Conservation (phyloP, 2,888 invertebrate genomes). For the Gasteruption jaculator region DNA sequence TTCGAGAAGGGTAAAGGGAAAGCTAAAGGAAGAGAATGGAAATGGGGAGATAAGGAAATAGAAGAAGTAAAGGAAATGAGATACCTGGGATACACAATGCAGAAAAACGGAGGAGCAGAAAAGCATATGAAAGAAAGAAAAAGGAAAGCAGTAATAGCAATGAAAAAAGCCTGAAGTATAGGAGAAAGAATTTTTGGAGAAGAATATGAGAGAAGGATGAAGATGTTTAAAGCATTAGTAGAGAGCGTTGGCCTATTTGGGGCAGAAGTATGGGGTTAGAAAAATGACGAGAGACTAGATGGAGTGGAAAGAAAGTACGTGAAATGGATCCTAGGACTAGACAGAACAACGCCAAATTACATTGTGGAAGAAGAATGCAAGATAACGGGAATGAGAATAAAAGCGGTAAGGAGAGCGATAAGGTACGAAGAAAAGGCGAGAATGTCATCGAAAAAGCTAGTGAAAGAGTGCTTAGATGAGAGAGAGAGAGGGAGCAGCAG, state of each 20-base stretch:
- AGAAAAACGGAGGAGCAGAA: neutral
- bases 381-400: neutral
- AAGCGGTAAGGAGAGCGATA: slow-evolving; percentile 7
- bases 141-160: too few species aligned
- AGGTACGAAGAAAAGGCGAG: neutral
- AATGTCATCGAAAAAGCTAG: neutral
- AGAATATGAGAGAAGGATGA: too few species aligned
- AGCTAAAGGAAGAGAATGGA: too few species aligned
- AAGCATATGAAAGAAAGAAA: too few species aligned
- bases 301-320: slow-evolving; percentile 3
- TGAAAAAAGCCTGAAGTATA: slow-evolving; percentile 16
- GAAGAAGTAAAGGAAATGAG: neutral
- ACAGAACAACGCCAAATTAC: slow-evolving; percentile 9
- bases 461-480: neutral
- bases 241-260: slow-evolving; percentile 9
- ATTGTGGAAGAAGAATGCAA: slow-evolving; percentile 8
- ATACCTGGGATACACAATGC: neutral
- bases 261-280: slow-evolving; percentile 19
- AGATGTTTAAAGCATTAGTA: too few species aligned
- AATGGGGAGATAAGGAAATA: slow-evolving; percentile 8
- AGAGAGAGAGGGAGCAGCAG: neutral
- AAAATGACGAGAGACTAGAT: slow-evolving; percentile 10
- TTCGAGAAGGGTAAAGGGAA: neutral
- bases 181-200: slow-evolving; percentile 13
- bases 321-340: slow-evolving; percentile 11